Percentiles rank a stretch among this genome's conserved stretches.
Evolutionary conservation across 2,113 vertebrate species (phyloP).

Genomic region (Mobula hypostoma): DNA sequence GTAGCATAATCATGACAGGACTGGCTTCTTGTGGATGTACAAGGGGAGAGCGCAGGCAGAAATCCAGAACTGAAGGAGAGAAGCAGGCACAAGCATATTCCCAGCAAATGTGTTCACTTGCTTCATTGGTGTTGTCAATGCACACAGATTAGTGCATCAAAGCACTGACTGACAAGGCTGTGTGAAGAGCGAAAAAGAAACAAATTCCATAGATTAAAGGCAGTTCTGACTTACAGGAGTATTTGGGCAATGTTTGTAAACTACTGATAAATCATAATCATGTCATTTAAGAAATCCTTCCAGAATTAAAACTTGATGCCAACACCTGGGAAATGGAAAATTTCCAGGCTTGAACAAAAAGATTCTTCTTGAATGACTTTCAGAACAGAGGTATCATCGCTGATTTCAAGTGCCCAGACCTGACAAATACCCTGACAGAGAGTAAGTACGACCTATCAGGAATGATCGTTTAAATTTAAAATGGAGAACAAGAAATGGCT

Average conservation of each 20-base stretch:
- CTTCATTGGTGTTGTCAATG: not conserved
- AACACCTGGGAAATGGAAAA: not conserved
- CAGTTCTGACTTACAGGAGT: not conserved
- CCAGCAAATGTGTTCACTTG: not conserved
- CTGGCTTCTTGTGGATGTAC: too few species aligned
- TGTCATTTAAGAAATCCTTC: not conserved
- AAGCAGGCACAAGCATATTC: not conserved
- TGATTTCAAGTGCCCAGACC: too few species aligned
- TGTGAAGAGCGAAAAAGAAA: not conserved
- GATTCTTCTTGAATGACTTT: too few species aligned
- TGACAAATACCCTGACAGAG: too few species aligned
- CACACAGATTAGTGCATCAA: not conserved
- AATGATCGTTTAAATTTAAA: too few species aligned
- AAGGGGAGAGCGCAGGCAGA: not conserved
- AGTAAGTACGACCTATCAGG: too few species aligned
- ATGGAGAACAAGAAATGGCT: too few species aligned
- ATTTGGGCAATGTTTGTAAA: not conserved
- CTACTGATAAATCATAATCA: not conserved
- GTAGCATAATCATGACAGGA: not conserved
- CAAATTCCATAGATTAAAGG: not conserved
- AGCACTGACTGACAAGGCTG: not conserved
- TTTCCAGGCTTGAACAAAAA: not conserved
- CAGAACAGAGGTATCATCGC: too few species aligned
- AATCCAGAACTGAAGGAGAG: not conserved
- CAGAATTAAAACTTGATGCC: not conserved